Conservation (phyloP, 2,797 vertebrate genomes). For the Trachurus trachurus region DNA sequence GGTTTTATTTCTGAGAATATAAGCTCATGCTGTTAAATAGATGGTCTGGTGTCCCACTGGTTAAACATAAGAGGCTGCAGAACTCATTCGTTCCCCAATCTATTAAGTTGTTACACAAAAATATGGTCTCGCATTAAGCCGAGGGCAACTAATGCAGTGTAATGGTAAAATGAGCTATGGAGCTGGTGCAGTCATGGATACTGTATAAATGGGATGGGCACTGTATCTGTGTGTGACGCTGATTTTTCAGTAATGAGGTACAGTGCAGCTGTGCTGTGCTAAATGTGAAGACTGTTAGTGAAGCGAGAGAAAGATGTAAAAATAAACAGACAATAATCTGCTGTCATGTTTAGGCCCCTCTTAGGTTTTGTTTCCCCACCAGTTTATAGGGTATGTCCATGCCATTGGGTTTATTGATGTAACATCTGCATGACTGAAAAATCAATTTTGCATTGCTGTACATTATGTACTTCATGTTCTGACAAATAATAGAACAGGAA, state of each 20-base stretch:
- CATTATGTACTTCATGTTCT: conserved; percentile 8
- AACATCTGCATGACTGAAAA: conserved; percentile 18
- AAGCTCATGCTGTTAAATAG: conserved; percentile 13
- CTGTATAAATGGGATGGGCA: conserved; percentile 2
- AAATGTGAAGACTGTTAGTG: not conserved
- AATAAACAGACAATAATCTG: not conserved
- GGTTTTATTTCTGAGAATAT: conserved; percentile 28
- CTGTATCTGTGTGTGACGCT: conserved; percentile 6
- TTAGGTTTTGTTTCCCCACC: conserved; percentile 1
- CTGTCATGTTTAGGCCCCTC: not conserved
- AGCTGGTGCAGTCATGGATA: conserved; percentile 27
- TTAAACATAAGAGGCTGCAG: conserved; percentile 28
- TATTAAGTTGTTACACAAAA: conserved; percentile 37
- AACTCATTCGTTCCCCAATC: conserved; percentile 31
- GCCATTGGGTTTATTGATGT: not conserved
- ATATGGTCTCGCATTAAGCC: conserved; percentile 15
- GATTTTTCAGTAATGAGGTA: conserved; percentile 6
- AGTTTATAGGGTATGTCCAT: not conserved
- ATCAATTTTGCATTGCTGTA: conserved; percentile 9
- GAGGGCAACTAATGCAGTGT: conserved; percentile 6
- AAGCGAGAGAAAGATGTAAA: not conserved
- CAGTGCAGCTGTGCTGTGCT: conserved; percentile 15
- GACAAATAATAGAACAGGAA: conserved; percentile 18
- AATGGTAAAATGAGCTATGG: conserved; percentile 21
- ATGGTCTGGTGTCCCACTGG: conserved; percentile 21